Percentiles rank a stretch among this genome's conserved stretches.
These are phyloP conservation scores for Cyrtonyx montezumae DNA, from an alignment of 2,113 vertebrate genomes.

Conservation along the genomic window DNA sequence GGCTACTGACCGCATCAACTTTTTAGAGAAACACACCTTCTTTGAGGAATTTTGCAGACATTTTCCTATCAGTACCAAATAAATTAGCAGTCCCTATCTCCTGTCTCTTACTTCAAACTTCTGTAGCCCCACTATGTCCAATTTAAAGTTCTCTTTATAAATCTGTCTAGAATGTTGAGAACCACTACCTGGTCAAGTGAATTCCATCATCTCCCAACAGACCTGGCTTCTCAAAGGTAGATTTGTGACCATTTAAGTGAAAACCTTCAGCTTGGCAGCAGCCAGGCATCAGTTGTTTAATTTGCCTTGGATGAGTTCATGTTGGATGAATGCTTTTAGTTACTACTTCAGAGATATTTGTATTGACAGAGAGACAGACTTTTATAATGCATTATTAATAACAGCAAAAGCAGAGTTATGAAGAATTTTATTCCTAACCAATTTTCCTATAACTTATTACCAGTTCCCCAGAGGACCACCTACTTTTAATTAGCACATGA, in stretches of 20 bases:
- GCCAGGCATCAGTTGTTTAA: background rate
- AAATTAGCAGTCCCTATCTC: background rate
- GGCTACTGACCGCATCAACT: background rate
- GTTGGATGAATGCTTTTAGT: background rate
- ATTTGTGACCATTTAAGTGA: background rate
- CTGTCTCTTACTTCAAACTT: background rate
- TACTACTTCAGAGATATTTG: background rate
- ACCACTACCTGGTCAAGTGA: background rate
- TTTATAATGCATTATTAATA: slow-evolving; percentile 40
- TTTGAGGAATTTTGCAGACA: background rate
- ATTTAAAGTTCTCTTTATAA: background rate
- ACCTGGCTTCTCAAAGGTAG: background rate
- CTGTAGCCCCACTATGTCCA: background rate
- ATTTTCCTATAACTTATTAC: background rate
- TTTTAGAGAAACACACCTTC: background rate
- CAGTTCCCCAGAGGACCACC: background rate
- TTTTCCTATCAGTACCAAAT: background rate
- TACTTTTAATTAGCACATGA: slow-evolving; percentile 18
- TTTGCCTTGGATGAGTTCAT: background rate
- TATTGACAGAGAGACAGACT: slow-evolving; percentile 20
- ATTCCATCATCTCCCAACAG: background rate
- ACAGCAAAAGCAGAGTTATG: background rate
- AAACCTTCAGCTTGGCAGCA: background rate
- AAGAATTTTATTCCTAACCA: slow-evolving; percentile 10
- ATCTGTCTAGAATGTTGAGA: background rate